phyloP scores from a whole-genome alignment of 2,888 invertebrate genomes.

The Tipula helvola region DNA sequence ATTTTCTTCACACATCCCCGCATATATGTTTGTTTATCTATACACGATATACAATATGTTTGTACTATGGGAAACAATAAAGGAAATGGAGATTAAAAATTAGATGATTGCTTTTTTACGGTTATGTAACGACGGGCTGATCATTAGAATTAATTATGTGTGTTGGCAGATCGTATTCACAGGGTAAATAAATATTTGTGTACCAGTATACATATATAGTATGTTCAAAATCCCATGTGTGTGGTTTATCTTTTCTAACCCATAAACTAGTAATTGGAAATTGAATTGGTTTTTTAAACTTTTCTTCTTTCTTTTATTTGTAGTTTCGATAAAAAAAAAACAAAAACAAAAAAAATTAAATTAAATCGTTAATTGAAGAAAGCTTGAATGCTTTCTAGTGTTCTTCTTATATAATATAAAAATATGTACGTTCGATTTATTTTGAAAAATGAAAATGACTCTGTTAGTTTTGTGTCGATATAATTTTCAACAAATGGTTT shows the following conservation, averaged over 20 bases:
- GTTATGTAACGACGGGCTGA: neutral
- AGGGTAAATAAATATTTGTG: neutral
- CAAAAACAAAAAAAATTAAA: too few relatives aligned
- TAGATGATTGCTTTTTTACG: neutral
- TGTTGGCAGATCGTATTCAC: neutral
- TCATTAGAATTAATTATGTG: neutral
- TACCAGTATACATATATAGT: neutral
- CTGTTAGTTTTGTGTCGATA: too few relatives aligned
- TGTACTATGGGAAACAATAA: neutral
- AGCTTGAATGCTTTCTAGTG: neutral
- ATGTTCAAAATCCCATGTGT: neutral
- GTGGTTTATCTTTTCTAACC: neutral
- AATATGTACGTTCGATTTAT: neutral
- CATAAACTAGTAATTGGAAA: neutral
- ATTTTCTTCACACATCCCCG: too few relatives aligned
- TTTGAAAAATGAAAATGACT: neutral
- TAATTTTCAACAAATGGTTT: neutral
- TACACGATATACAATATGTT: too few relatives aligned
- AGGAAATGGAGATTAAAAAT: neutral
- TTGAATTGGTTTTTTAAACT: neutral
- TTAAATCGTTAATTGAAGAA: neutral
- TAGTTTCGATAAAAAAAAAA: neutral
- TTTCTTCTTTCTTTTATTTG: neutral
- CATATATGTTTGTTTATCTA: too few relatives aligned
- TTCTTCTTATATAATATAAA: neutral